These are phyloP conservation scores for Scatophagus argus DNA, from an alignment of 2,113 vertebrate species.

Conservation along the genomic window DNA sequence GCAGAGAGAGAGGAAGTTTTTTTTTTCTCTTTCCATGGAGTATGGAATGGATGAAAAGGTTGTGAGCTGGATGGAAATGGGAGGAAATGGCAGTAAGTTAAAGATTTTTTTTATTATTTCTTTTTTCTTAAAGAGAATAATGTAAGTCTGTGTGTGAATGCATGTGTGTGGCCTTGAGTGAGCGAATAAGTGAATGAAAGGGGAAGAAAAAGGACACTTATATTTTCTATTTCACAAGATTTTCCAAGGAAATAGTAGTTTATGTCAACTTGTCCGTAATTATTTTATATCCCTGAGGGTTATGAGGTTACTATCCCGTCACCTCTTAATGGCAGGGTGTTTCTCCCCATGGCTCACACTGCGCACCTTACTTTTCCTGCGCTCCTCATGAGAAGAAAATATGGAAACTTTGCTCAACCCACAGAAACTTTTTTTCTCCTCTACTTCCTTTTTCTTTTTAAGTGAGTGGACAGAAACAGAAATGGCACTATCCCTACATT, in stretches of 20 bases:
- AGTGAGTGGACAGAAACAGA: slow-evolving; percentile 8
- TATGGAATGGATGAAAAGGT: slow-evolving; percentile 58
- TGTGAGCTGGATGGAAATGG: slow-evolving; percentile 51
- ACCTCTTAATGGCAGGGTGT: slow-evolving; percentile 46
- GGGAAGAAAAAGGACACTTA: slow-evolving; percentile 10
- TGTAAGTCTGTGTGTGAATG: slow-evolving; percentile 34
- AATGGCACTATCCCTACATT: slow-evolving; percentile 12
- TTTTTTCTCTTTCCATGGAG: slow-evolving; percentile 45
- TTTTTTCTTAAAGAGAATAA: slow-evolving; percentile 40
- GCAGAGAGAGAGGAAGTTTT: slow-evolving; percentile 51
- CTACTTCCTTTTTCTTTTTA: slow-evolving; percentile 15
- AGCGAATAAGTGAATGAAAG: slow-evolving; percentile 49
- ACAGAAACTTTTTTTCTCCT: not conserved
- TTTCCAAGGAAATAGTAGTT: slow-evolving; percentile 44
- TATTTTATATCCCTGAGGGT: slow-evolving; percentile 42
- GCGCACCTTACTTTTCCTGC: slow-evolving; percentile 38
- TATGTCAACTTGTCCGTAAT: slow-evolving; percentile 39
- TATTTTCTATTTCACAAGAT: slow-evolving; percentile 33
- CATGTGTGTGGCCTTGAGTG: slow-evolving; percentile 44
- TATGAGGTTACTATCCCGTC: slow-evolving; percentile 41
- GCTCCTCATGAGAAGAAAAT: slow-evolving; percentile 39
- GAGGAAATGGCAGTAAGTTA: slow-evolving; percentile 45
- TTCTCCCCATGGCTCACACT: slow-evolving; percentile 28
- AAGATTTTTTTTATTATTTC: too few species aligned
- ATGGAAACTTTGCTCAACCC: slow-evolving; percentile 41